Conservation (phyloP, 2,797 vertebrate species). For the Sebastolobus altivelis region DNA sequence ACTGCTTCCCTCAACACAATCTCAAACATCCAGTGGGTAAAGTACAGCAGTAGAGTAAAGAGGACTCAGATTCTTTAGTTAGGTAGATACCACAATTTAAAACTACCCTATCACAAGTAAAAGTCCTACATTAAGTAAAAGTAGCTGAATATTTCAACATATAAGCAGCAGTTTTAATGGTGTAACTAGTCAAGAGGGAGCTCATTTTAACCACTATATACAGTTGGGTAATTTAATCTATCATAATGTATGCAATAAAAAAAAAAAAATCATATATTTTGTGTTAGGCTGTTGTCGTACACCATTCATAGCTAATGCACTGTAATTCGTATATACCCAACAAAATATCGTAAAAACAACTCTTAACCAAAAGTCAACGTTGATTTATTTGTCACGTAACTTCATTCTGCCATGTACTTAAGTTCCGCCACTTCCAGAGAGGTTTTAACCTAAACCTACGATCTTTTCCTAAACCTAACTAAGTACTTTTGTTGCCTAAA, state of each 20-base stretch:
- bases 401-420: too few relatives aligned
- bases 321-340: too few relatives aligned
- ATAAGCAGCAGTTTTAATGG: background rate
- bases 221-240: background rate
- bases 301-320: too few relatives aligned
- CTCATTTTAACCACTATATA: background rate
- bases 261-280: too few relatives aligned
- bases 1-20: background rate
- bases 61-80: background rate
- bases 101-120: background rate
- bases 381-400: too few relatives aligned
- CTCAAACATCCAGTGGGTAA: background rate
- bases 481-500: too few relatives aligned
- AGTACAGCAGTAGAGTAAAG: background rate
- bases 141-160: background rate
- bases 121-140: background rate
- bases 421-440: too few relatives aligned
- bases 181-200: background rate
- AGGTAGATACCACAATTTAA: background rate
- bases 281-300: too few relatives aligned
- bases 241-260: background rate
- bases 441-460: too few relatives aligned
- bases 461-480: too few relatives aligned
- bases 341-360: too few relatives aligned
- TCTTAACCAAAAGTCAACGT: too few relatives aligned